Evolutionary conservation across 2,797 vertebrate species (phyloP).

Genomic region (Fundulus diaphanus): DNA sequence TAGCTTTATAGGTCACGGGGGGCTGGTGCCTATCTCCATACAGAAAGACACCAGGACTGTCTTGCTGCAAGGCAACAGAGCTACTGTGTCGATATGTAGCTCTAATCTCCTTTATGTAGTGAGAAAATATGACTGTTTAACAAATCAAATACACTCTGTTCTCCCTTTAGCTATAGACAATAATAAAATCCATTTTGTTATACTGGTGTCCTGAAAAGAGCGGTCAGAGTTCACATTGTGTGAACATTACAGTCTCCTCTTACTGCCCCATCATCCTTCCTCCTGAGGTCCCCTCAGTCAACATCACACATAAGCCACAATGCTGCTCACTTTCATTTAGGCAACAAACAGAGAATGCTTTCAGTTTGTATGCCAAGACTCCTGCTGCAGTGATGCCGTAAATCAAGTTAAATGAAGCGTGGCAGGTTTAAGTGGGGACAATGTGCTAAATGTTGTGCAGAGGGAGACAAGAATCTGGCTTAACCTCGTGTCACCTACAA

Average conservation of each 20-base stretch:
- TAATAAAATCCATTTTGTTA: not conserved
- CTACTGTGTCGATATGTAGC: not conserved
- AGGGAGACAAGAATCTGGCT: not conserved
- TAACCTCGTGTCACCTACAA: not conserved
- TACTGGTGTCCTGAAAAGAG: not conserved
- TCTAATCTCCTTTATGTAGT: not conserved
- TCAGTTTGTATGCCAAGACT: slow-evolving; percentile 5
- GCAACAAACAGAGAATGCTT: not conserved
- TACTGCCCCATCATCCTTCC: slow-evolving; percentile 33
- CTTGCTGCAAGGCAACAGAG: too few relatives aligned
- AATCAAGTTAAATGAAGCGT: not conserved
- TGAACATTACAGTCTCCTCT: slow-evolving; percentile 23
- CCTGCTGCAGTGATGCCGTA: slow-evolving; percentile 5
- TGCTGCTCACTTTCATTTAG: not conserved
- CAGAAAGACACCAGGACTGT: too few relatives aligned
- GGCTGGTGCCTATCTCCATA: too few relatives aligned
- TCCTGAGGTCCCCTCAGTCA: slow-evolving; percentile 17
- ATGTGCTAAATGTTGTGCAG: not conserved
- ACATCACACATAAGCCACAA: slow-evolving; percentile 17
- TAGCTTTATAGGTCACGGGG: too few relatives aligned
- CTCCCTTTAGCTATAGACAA: not conserved
- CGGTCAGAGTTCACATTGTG: slow-evolving; percentile 24
- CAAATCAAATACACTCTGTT: not conserved
- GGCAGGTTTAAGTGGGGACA: slow-evolving; percentile 11
- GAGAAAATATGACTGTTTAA: not conserved